A percentile compares a stretch with the other conserved stretches of the same genome.
Conservation (phyloP, 2,113 vertebrate genomes). For the Meleagris gallopavo region DNA sequence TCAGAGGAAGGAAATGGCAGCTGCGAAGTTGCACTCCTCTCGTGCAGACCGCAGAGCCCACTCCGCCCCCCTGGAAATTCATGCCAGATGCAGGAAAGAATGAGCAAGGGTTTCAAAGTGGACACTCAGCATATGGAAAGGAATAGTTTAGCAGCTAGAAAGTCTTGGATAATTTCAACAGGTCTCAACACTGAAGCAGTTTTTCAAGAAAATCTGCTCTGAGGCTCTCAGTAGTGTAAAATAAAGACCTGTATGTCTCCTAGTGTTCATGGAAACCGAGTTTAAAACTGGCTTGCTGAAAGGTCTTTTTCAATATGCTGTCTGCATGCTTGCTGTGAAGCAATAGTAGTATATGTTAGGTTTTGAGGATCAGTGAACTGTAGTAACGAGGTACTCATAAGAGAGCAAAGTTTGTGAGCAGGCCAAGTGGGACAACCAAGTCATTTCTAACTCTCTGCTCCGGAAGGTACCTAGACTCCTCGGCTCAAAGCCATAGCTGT, state of each 20-base stretch:
- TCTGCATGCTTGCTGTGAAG: background rate
- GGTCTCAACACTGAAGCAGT: background rate
- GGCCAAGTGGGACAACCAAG: background rate
- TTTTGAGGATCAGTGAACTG: background rate
- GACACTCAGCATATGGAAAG: constrained; percentile 52
- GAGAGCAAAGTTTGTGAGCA: background rate
- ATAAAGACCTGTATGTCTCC: background rate
- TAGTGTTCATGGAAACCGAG: background rate
- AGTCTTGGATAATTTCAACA: constrained; percentile 12
- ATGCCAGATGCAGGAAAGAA: constrained; percentile 77
- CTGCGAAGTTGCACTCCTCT: constrained; percentile 59
- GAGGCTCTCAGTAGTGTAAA: background rate
- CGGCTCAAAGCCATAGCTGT: background rate
- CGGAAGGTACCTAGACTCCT: background rate
- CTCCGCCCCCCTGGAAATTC: constrained; percentile 71
- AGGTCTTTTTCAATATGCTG: background rate
- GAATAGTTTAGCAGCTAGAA: constrained; percentile 5
- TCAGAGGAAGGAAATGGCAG: constrained; percentile 76
- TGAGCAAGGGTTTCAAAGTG: constrained; percentile 67
- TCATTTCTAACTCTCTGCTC: background rate
- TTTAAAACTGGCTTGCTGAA: background rate
- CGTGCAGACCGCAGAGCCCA: constrained; percentile 50
- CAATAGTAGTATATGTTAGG: background rate
- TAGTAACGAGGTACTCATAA: background rate
- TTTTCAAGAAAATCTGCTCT: background rate